These are phyloP conservation scores for Trinorchestia longiramus DNA, from an alignment of 1,140 invertebrate species.

Conservation along the genomic window DNA sequence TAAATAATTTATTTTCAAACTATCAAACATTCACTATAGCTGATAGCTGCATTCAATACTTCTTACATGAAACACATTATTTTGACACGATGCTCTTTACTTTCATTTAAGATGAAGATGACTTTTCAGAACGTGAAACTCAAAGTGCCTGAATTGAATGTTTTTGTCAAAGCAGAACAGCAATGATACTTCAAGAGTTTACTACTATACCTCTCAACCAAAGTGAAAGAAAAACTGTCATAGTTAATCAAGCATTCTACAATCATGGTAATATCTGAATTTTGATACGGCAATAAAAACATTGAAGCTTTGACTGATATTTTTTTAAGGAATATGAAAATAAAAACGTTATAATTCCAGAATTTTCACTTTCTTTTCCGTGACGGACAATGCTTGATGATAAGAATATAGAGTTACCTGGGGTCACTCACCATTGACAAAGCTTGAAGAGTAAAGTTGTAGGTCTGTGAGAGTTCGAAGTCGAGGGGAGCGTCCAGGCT, in stretches of 20 bases:
- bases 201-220: not conserved
- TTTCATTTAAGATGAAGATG: not conserved
- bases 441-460: slow-evolving; percentile 86
- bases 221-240: not conserved
- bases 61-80: not conserved
- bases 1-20: not conserved
- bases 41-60: not conserved
- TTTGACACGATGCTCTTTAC: not conserved
- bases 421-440: slow-evolving; percentile 82
- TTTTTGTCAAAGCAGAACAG: not conserved
- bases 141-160: not conserved
- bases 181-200: not conserved
- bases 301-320: not conserved
- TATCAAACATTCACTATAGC: not conserved
- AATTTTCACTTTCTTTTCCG: not conserved
- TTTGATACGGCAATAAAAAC: not conserved
- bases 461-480: slow-evolving; percentile 82
- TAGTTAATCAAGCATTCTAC: not conserved
- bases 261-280: not conserved
- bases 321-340: not conserved
- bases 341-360: not conserved
- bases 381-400: not conserved
- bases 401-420: not conserved
- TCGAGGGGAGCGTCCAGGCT: slow-evolving; percentile 81
- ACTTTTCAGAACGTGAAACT: not conserved